These are phyloP conservation scores for Oncorhynchus nerka DNA, from an alignment of 2,113 vertebrate species.

Conservation along the genomic window DNA sequence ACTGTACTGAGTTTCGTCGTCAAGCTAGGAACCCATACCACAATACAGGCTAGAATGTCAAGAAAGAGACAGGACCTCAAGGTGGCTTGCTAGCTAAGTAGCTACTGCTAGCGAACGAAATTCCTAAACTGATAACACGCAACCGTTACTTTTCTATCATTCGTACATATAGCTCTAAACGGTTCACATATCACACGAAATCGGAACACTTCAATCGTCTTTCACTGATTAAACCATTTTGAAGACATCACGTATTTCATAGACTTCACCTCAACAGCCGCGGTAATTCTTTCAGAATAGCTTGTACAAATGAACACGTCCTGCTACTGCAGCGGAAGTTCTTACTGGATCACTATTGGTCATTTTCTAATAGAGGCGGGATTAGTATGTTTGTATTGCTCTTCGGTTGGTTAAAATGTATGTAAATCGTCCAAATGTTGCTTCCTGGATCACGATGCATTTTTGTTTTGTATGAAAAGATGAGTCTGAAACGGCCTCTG, in stretches of 20 bases:
- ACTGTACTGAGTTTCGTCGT: no score
- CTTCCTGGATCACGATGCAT: slow-evolving; percentile 57
- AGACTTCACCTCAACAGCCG: slow-evolving; percentile 26
- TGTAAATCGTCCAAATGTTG: slow-evolving; percentile 23
- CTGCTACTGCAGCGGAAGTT: slow-evolving; percentile 73
- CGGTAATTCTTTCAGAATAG: slow-evolving; percentile 49
- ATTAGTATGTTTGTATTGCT: fast-evolving
- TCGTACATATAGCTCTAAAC: neutral
- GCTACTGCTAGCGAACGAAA: slow-evolving; percentile 32
- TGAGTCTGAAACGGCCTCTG: neutral
- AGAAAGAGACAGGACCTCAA: slow-evolving; percentile 35
- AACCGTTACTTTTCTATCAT: neutral
- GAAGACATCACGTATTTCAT: slow-evolving; percentile 11
- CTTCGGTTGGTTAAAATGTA: slow-evolving; percentile 43
- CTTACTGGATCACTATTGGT: slow-evolving; percentile 52
- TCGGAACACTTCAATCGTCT: neutral
- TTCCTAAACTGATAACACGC: slow-evolving; percentile 40
- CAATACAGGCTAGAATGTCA: neutral
- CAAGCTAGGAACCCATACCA: no score
- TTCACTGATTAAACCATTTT: slow-evolving; percentile 5
- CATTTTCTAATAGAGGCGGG: slow-evolving; percentile 17
- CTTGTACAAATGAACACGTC: slow-evolving; percentile 71
- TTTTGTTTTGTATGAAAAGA: slow-evolving; percentile 47
- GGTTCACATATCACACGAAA: neutral
- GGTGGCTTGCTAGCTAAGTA: neutral